Base-by-base conservation (phyloP, 2,113 vertebrate species). In the Microtus oregoni region DNA sequence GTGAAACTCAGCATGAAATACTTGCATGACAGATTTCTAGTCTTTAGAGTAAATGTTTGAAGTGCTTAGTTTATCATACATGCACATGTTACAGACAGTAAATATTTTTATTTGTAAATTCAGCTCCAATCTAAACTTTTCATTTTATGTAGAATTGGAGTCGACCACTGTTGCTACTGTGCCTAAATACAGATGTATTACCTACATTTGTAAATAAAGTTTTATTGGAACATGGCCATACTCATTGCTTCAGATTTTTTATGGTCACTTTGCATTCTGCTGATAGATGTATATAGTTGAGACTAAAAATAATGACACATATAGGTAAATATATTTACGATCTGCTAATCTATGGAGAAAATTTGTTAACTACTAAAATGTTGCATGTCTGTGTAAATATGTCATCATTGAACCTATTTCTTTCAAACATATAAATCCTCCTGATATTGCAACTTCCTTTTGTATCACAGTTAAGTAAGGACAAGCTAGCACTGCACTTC, bases 1-100 rank as follows among this genome's bases (percentile, higher is more conserved):
- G 17, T 68, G 68, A 78, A 47, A 90, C 52, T 96, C 65, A 89
- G 55, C n/a, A 92, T 35, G 76, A 90, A 89, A 68, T 83, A 19
- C n/a, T 14, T 32, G 32, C 55, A 28, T n/a, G 77, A 32, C 28
- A 86, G 47, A 77, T 8, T 81, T 96, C 2, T 15, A 30, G 17
- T 72, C 24, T 92, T 96, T 17, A 81, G 8, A 72, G 28, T 50
- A 32, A 78, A 11, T 12, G 87, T 95, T 93, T 85, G 26, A 85
- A 38, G 30, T 86, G 13, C 6, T 83, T 93, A 35, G 35, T 81
- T 92, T 88, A 96, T 81, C 44, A 92, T 24, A 38, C 76, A 10
- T 58, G 28, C 7, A 85, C 67, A 76, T 58, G 65, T 5, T 4
- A n/a, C 1, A 92, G 47, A 41, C 52, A 81, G 10, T n/a, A 81